Conservation (phyloP, 2,888 invertebrate genomes). For the Noctua janthe region DNA sequence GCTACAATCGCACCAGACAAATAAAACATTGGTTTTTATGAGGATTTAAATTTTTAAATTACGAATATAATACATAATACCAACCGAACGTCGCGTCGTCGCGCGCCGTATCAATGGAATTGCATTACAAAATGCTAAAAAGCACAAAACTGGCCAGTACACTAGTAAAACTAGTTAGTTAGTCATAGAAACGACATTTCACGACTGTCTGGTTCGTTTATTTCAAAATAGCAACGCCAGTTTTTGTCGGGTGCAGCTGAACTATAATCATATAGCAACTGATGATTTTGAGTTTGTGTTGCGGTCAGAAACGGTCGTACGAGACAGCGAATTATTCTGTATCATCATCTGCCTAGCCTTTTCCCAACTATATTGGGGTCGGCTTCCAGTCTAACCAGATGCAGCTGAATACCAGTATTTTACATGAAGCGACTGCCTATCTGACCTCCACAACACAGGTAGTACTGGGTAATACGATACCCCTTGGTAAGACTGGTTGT, state of each 20-base stretch:
- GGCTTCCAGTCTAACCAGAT: too few species aligned
- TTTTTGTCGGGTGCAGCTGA: slow-evolving; percentile 50
- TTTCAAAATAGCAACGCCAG: slow-evolving; percentile 56
- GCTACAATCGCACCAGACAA: not conserved
- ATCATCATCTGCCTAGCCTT: too few species aligned
- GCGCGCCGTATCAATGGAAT: slow-evolving; percentile 30
- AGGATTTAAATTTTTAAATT: slow-evolving; percentile 8
- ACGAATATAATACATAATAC: slow-evolving; percentile 11
- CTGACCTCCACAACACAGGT: too few species aligned
- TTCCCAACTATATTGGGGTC: too few species aligned
- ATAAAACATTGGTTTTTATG: slow-evolving; percentile 4
- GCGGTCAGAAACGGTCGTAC: slow-evolving; percentile 10
- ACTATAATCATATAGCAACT: slow-evolving; percentile 37
- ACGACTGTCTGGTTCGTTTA: slow-evolving; percentile 55
- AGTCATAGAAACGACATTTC: slow-evolving; percentile 61
- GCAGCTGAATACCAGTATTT: too few species aligned
- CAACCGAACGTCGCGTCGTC: slow-evolving; percentile 6
- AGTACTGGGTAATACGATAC: too few species aligned
- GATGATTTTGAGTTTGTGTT: slow-evolving; percentile 44
- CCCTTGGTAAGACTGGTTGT: too few species aligned
- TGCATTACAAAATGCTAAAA: slow-evolving; percentile 42
- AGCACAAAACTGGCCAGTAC: slow-evolving; percentile 39
- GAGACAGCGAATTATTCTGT: not conserved
- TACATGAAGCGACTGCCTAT: too few species aligned
- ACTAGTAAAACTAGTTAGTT: slow-evolving; percentile 53